Evolutionary conservation across 2,888 invertebrate genomes (phyloP).

Genomic region (Ichneumoninae sp.): DNA sequence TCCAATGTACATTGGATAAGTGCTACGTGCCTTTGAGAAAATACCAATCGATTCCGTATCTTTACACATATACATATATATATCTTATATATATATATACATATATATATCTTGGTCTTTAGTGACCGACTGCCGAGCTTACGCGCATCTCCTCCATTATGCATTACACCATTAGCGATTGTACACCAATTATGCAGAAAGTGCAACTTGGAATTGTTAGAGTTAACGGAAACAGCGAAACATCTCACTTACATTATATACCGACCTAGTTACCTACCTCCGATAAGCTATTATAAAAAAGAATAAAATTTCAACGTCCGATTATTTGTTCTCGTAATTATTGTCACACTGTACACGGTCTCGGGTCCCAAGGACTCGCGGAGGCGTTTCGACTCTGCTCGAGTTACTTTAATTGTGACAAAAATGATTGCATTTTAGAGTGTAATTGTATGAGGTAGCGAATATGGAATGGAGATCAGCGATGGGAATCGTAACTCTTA

Average conservation of each 20-base stretch:
- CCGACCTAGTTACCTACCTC: constrained; percentile 61
- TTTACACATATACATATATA: constrained; percentile 6
- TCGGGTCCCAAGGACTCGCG: background rate
- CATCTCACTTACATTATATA: constrained; percentile 37
- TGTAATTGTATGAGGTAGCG: constrained; percentile 40
- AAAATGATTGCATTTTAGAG: constrained; percentile 30
- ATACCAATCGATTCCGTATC: constrained; percentile 45
- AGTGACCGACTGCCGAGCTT: constrained; percentile 53
- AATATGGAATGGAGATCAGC: constrained; percentile 26
- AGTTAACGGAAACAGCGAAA: constrained; percentile 28
- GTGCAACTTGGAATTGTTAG: constrained; percentile 36
- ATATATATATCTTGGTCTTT: constrained; percentile 31
- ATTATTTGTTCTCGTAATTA: constrained; percentile 16
- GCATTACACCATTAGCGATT: constrained; percentile 55
- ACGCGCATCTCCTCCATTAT: constrained; percentile 51
- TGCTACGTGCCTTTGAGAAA: constrained; percentile 62
- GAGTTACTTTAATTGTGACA: constrained; percentile 20
- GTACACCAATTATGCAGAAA: constrained; percentile 19
- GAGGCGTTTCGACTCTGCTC: constrained; percentile 7
- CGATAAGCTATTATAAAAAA: constrained; percentile 54
- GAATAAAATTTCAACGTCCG: constrained; percentile 28
- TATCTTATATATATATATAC: background rate
- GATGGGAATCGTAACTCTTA: constrained; percentile 61
- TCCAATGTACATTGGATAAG: constrained; percentile 47
- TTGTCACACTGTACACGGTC: constrained; percentile 2